Base-by-base conservation (phyloP, 1,140 invertebrate species). In the Geopemphigus sp. region DNA sequence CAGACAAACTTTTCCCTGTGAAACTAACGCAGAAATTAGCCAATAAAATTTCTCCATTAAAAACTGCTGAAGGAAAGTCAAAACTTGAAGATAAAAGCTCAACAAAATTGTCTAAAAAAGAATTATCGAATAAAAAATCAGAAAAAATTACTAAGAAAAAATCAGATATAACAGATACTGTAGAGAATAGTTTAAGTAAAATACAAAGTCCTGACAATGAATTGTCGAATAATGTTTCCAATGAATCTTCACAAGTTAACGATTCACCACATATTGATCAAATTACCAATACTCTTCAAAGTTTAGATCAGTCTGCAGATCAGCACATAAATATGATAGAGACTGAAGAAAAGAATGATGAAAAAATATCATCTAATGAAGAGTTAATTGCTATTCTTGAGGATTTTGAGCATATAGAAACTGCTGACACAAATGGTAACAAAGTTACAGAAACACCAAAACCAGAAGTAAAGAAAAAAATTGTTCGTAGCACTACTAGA, bases 1-100 rank as follows among this genome's bases (percentile, higher is more conserved):
- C 85, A 8, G 87, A 88, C 59, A 84, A 87, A 57, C 84, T 88
- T 76, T 87, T 88, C 81, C 84, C 87, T 0, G 87, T 87, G 81
- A 88, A 88, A 82, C 82, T 87, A 22, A 86, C 87, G 0, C 86
- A 87, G 47, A 83, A 86, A 81, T 81, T 88, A 29, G 87, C 86
- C 5, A 87, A 84, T 66, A 85, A 85, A 80, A 81, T 87, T 56
- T 83, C 72, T 24, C 6, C 26, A 1, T 32, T 19, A 29, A 74
- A 81, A 45, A 63, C 63, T 22, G 19, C 24, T 6, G 50, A 81
- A 32, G 32, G 47, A 6, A 76, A 76, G 66, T 45, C 11, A 57
- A 72, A 70, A 84, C 45, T 59, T 84, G 15, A 64, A 80, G 47
- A 82, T 83, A 81, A 78, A 50, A 78, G 0, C 1, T 17, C 54